Base-by-base conservation (phyloP, 92 coral and sea anemone genomes). In the Epizoanthus stellaris region DNA sequence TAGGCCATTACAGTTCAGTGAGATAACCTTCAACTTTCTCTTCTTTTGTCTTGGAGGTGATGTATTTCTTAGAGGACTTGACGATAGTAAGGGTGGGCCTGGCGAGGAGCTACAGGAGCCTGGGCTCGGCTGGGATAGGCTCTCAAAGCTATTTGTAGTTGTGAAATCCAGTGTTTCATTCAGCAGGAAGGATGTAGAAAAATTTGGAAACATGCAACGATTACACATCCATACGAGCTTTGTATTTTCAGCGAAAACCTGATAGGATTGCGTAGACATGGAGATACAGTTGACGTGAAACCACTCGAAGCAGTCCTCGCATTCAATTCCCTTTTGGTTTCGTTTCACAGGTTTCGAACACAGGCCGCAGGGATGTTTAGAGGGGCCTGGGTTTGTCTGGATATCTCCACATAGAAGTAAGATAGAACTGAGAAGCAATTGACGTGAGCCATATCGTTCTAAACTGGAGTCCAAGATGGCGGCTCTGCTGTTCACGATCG, bases 221-320 rank as follows among this genome's bases (percentile, higher is more conserved):
- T 73, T 85, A 66, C 88, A 74, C 71, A 75, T 19, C 88, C 76
- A 85, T 17, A 85, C 77, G 21, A 82, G 61, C 63, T 82, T 82
- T 45, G 77, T 49, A 36, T 82, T 34, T 0, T 64, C 54, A n/a
- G 43, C 65, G 43, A 68, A 82, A 4, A 67, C 42, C 25, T 23
- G 23, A 34, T 82, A 82, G 30, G 86, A 82, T 53, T 82, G 77
- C 15, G 75, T 30, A 68, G 86, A 19, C 77, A 82, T 82, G 60
- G 53, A 15, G 20, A 53, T 67, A 23, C 86, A 81, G 30, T 68
- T 81, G 45, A 68, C 36, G 19, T 82, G 86, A 68, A 82, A 82
- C 86, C 86, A 69, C 25, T 34, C 43, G 14, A 68, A 25, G 23
- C 86, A 82, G 5, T 67, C 77, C 34, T 81, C 47, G 34, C 66